phyloP scores from a whole-genome alignment of 1,140 invertebrate species.

The Stegodyphus mimosarum region DNA sequence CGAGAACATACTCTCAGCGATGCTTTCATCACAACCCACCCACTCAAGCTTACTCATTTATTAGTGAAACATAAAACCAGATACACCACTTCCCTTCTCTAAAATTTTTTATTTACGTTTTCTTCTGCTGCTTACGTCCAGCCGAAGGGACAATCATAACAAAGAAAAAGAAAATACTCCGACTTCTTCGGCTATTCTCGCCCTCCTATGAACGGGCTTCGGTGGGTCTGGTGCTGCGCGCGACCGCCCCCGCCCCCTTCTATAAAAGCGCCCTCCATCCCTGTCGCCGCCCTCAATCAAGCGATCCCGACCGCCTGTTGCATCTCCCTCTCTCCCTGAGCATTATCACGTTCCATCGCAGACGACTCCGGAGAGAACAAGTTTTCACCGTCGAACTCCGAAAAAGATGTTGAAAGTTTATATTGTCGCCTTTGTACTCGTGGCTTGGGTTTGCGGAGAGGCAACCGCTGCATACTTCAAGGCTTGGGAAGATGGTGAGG shows the following conservation, averaged over 20 bases:
- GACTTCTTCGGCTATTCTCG: too few species aligned
- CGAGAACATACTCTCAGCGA: too few species aligned
- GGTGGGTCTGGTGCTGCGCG: background rate
- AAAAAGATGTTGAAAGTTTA: conserved; percentile 6
- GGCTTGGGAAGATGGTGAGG: conserved; percentile 30
- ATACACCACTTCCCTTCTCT: too few species aligned
- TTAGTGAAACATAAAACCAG: too few species aligned
- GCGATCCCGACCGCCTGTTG: background rate
- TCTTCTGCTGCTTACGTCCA: too few species aligned
- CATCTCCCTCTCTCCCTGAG: background rate
- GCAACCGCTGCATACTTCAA: conserved; percentile 27
- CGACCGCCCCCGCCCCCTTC: background rate
- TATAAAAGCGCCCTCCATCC: background rate
- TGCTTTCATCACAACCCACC: too few species aligned
- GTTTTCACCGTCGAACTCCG: background rate
- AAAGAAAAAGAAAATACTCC: too few species aligned
- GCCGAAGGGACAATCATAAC: too few species aligned
- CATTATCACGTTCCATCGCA: background rate
- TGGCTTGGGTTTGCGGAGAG: conserved; percentile 28
- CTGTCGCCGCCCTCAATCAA: background rate
- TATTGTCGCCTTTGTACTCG: conserved; percentile 14
- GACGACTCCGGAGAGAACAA: background rate
- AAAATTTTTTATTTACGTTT: too few species aligned
- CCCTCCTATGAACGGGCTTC: too few species aligned
- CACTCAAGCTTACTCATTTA: too few species aligned